phyloP scores from a whole-genome alignment of 2,113 vertebrate genomes.

The Notothenia rossii region DNA sequence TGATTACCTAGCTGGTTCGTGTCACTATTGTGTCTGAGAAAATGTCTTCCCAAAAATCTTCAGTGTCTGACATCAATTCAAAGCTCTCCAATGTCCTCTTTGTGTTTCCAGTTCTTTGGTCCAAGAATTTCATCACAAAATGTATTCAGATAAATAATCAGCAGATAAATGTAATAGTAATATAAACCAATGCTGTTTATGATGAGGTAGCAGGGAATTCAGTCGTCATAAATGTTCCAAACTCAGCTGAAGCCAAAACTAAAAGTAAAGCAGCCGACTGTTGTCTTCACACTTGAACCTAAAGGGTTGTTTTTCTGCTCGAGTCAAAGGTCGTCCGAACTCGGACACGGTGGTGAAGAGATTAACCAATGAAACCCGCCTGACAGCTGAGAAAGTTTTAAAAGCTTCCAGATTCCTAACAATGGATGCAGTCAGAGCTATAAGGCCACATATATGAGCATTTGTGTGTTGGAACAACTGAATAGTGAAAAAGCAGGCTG shows the following conservation, averaged over 20 bases:
- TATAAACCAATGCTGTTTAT: neutral
- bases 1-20: too few species aligned
- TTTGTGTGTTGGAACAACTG: neutral
- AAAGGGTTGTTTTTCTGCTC: constrained; percentile 16
- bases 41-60: too few species aligned
- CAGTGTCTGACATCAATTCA: too few species aligned
- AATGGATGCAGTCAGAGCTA: constrained; percentile 3
- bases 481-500: neutral
- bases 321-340: constrained; percentile 22
- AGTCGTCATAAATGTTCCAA: neutral
- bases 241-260: constrained; percentile 1
- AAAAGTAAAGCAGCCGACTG: constrained; percentile 7
- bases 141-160: neutral
- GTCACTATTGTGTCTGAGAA: too few species aligned
- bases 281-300: constrained; percentile 27
- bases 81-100: too few species aligned
- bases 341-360: constrained; percentile 7
- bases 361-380: constrained; percentile 11
- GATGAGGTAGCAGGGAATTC: neutral
- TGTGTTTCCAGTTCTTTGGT: too few species aligned
- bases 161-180: neutral
- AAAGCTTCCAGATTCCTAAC: constrained; percentile 14
- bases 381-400: constrained; percentile 5
- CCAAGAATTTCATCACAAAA: too few species aligned
- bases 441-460: neutral